Evolutionary conservation across 2,113 vertebrate genomes (phyloP), one percentile per base, ranked within the genome.

Genomic region (Odocoileus virginianus): DNA sequence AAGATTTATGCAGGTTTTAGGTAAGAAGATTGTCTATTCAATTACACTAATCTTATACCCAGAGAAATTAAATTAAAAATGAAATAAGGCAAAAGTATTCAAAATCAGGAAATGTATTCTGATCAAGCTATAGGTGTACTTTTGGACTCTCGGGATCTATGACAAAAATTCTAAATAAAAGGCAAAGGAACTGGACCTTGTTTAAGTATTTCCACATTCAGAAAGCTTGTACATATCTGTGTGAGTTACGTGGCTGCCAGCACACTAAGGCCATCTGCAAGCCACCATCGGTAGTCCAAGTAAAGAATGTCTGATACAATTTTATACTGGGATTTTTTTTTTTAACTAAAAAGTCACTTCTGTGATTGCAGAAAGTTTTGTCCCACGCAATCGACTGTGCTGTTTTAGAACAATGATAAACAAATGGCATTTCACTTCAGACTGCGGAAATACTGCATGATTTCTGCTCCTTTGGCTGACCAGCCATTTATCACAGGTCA

Each of bases 401-500:
- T 95, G 61, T 94, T 71, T 96, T 28, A 85, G 84, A 96, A 45
- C 78, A 93, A 97, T 95, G 83, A 94, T 94, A 97, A 97, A 97
- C 78, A 88, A 97, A 95, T 92, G 91, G 93, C 91, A 94, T 93
- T 96, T 95, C 57, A 61, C 64, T 93, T 95, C 71, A 91, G 81
- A 90, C 84, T 93, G 89, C 0, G 16, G 97, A 97, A 98, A 97
- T 89, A 87, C 87, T 90, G 5, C 54, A 40, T 67, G 81, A 74
- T 93, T 95, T 93, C 94, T 97, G 36, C 30, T 87, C 89, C 79
- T 96, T 97, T 97, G 98, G 95, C 97, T 97, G 87, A 91, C 94
- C 94, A 94, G 78, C 52, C 93, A 88, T 96, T 98, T 98, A 97
- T 97, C 97, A 95, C 97, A 98, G 98, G 91, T 98, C 97, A 95